Percentiles rank a stretch among this genome's conserved stretches.
Evolutionary conservation across 2,113 vertebrate genomes (phyloP).

Genomic region (Pithys albifrons): DNA sequence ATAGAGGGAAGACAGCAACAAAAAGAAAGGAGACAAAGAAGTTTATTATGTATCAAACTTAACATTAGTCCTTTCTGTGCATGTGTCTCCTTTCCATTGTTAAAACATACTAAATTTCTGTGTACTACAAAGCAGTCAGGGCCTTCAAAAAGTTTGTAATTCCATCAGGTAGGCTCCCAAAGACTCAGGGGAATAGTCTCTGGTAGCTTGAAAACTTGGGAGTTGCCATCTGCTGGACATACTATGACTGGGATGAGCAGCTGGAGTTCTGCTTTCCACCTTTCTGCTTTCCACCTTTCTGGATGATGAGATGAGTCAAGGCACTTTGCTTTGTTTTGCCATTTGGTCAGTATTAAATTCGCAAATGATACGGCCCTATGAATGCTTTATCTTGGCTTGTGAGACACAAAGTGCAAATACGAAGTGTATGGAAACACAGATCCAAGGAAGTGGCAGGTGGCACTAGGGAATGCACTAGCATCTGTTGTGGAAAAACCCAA

Average conservation of each 20-base stretch:
- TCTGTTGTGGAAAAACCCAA: neutral
- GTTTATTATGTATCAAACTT: neutral
- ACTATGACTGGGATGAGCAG: neutral
- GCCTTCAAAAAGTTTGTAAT: neutral
- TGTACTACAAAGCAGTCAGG: neutral
- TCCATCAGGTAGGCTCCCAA: fast-evolving
- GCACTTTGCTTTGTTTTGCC: neutral
- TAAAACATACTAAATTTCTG: neutral
- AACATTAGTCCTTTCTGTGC: neutral
- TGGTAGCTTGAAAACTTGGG: neutral
- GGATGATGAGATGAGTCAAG: neutral
- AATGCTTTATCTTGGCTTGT: neutral
- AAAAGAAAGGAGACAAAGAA: neutral
- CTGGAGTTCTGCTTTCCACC: neutral
- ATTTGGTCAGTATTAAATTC: neutral
- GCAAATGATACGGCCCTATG: neutral
- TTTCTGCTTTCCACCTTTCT: neutral
- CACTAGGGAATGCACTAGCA: neutral
- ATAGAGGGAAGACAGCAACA: neutral
- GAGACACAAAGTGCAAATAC: neutral
- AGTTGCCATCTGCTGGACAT: neutral
- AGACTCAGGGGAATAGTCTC: neutral
- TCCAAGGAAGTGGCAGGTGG: neutral
- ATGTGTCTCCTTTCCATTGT: neutral
- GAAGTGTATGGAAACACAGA: neutral